Evolutionary conservation across 2,888 invertebrate genomes (phyloP).

Genomic region (Rotaria sp.): DNA sequence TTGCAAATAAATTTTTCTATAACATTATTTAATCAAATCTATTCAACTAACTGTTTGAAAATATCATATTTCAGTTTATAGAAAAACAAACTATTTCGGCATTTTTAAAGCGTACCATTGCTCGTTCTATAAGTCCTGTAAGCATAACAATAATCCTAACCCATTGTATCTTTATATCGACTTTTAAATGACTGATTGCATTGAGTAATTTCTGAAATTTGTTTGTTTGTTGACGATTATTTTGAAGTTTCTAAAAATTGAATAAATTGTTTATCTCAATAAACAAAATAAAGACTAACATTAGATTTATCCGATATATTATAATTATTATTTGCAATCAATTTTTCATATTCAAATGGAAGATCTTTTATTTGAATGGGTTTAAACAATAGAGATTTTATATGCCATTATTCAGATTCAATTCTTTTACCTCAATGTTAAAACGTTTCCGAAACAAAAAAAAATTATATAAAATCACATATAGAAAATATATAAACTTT

Average conservation of each 20-base stretch:
- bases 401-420: no score
- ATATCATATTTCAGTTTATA: no score
- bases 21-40: no score
- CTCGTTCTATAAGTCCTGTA: constrained; percentile 65
- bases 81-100: no score
- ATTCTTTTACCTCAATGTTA: neutral
- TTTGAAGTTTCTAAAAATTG: neutral
- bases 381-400: neutral
- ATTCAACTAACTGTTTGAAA: no score
- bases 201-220: neutral
- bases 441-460: neutral
- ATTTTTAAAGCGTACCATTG: constrained; percentile 59
- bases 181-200: constrained; percentile 58
- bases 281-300: neutral
- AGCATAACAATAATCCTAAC: constrained; percentile 67
- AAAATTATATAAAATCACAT: no score
- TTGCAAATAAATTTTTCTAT: no score
- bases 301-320: neutral
- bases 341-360: neutral
- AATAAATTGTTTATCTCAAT: neutral
- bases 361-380: constrained; percentile 29
- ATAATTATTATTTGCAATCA: constrained; percentile 19
- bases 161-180: constrained; percentile 67
- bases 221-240: neutral
- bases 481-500: no score